Evolutionary conservation across 2,888 invertebrate genomes (phyloP).

Genomic region (Agriotes lineatus): DNA sequence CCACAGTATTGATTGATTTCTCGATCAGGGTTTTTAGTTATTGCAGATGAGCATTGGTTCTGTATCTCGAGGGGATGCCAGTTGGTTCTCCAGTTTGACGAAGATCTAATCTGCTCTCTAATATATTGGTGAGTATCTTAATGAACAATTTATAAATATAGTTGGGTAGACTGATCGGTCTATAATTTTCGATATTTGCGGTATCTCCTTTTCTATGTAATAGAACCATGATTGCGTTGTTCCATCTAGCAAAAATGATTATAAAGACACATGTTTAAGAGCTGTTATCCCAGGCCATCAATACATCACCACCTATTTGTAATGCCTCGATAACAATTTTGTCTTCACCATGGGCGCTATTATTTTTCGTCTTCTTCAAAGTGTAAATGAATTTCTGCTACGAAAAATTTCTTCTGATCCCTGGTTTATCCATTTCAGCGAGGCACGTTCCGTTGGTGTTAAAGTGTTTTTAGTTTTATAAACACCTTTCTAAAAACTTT

Average conservation of each 20-base stretch:
- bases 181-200: too few relatives aligned
- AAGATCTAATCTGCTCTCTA: too few relatives aligned
- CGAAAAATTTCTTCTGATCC: background rate
- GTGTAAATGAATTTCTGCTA: background rate
- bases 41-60: too few relatives aligned
- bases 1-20: too few relatives aligned
- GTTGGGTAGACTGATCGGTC: too few relatives aligned
- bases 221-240: background rate
- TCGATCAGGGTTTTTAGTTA: too few relatives aligned
- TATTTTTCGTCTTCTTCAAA: background rate
- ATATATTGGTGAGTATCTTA: too few relatives aligned
- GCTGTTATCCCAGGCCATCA: background rate
- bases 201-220: background rate
- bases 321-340: background rate
- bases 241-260: background rate
- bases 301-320: background rate
- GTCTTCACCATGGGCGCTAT: background rate
- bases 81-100: too few relatives aligned
- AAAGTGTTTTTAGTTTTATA: background rate
- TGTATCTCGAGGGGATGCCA: too few relatives aligned
- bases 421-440: background rate
- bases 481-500: background rate
- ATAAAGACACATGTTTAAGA: background rate
- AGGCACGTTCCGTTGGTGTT: background rate
- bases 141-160: too few relatives aligned